Evolutionary conservation across 2,888 invertebrate genomes (phyloP), one percentile per base, ranked within the genome.

Genomic region (Ommatoiulus sabulosus): DNA sequence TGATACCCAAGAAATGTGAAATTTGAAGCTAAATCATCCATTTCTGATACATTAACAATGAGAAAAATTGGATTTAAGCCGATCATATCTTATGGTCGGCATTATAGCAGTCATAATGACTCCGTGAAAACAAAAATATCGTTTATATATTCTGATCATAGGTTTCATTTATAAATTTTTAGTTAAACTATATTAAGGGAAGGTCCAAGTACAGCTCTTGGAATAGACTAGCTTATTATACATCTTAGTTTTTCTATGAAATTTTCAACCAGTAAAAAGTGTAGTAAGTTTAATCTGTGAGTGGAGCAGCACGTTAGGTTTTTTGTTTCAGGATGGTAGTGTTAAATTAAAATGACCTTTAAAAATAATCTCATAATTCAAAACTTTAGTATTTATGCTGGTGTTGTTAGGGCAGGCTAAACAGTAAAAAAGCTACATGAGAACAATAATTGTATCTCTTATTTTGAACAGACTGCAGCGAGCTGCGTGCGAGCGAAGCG

Each of bases 401-500:
- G 17, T 57, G 15, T 57, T 17, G 63, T n/a, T 63, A 2, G 35
- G n/a, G 63, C 63, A 63, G 20, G 6, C 20, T 63, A 20, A 20
- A 17, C 63, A 2, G 17, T 63, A n/a, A n/a, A 63, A 63, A 57
- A 35, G 63, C 17, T 63, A 63, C 63, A 20, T 15, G 63, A 63
- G 63, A 63, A 63, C 63, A n/a, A 63, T 84, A 84, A 84, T 43
- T 20, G 84, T 84, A 84, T 84, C 84, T 84, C 84, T 84, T 84
- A 84, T 84, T 84, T 84, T 84, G 44, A 84, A 84, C 84, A 84
- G 84, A 84, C 17, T 84, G 44, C 84, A 63, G 63, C 84, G 44
- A 84, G 84, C 44, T 84, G 84, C 84, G 84, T 44, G 84, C 84
- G n/a, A 84, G 84, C 84, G 63, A 63, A 84, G 84, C 84, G 44